These are phyloP conservation scores for Lontra canadensis DNA, from an alignment of 2,113 vertebrate genomes.

Conservation along the genomic window DNA sequence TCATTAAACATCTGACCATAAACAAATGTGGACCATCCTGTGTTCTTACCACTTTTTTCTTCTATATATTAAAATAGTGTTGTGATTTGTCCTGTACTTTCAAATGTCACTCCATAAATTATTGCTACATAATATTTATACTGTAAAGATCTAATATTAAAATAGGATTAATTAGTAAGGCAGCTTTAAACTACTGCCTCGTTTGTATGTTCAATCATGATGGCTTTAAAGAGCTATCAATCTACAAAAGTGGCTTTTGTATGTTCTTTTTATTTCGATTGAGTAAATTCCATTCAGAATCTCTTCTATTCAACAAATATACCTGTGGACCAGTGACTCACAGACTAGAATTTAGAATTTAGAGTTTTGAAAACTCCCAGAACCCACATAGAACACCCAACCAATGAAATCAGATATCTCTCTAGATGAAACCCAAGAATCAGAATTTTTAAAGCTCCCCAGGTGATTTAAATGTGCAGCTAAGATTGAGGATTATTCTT, in stretches of 20 bases:
- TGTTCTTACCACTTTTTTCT: neutral
- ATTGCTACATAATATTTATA: neutral
- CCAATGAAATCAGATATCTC: neutral
- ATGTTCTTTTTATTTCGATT: neutral
- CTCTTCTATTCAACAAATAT: neutral
- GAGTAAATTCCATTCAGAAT: neutral
- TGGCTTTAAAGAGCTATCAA: neutral
- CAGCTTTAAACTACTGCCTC: neutral
- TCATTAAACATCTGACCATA: neutral
- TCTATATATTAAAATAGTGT: neutral
- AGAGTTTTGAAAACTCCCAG: neutral
- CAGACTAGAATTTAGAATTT: neutral
- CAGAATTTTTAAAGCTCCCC: neutral
- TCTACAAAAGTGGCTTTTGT: neutral
- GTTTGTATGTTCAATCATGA: neutral
- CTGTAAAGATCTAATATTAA: slow-evolving; percentile 20
- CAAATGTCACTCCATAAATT: slow-evolving; percentile 12
- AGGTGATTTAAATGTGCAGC: neutral
- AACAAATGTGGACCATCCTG: neutral
- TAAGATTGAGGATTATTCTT: neutral
- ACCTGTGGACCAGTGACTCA: neutral
- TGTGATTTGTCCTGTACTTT: neutral
- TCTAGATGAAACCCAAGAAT: neutral
- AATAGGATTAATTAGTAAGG: slow-evolving; percentile 11
- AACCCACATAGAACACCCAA: neutral